Evolutionary conservation across 2,888 invertebrate species (phyloP).

Genomic region (Conomelus anceps): DNA sequence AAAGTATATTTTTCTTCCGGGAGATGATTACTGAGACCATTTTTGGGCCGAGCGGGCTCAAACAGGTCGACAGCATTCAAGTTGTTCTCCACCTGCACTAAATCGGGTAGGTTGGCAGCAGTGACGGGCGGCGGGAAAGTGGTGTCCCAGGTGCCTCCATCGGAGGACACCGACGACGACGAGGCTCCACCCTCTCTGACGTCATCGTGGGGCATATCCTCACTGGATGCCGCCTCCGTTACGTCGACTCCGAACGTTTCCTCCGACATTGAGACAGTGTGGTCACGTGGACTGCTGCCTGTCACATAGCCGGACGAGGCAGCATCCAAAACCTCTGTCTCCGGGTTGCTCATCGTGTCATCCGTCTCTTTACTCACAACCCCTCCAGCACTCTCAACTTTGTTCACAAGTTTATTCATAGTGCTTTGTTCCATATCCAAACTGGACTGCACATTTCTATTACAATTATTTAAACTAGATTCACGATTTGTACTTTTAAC

Average conservation of each 20-base stretch:
- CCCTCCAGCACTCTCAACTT: neutral
- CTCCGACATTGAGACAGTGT: constrained; percentile 45
- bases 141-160: constrained; percentile 59
- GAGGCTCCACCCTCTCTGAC: neutral
- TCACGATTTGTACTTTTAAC: no score
- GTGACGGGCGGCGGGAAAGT: constrained; percentile 45
- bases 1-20: no score
- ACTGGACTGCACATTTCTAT: neutral
- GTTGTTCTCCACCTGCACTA: neutral
- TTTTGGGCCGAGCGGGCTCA: neutral
- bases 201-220: constrained; percentile 39
- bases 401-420: neutral
- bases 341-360: constrained; percentile 36
- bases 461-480: no score
- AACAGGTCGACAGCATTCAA: neutral
- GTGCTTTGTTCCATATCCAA: neutral
- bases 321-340: constrained; percentile 48
- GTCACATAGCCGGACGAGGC: constrained; percentile 38
- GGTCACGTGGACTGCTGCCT: constrained; percentile 42
- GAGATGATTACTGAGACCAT: neutral
- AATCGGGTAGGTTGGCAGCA: neutral
- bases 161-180: constrained; percentile 57
- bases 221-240: constrained; percentile 39
- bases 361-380: constrained; percentile 24
- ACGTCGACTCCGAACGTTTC: constrained; percentile 42